Evolutionary conservation across 1,140 invertebrate genomes (phyloP), one percentile per base, ranked within the genome.

Genomic region (Drosophila malerkotliana): DNA sequence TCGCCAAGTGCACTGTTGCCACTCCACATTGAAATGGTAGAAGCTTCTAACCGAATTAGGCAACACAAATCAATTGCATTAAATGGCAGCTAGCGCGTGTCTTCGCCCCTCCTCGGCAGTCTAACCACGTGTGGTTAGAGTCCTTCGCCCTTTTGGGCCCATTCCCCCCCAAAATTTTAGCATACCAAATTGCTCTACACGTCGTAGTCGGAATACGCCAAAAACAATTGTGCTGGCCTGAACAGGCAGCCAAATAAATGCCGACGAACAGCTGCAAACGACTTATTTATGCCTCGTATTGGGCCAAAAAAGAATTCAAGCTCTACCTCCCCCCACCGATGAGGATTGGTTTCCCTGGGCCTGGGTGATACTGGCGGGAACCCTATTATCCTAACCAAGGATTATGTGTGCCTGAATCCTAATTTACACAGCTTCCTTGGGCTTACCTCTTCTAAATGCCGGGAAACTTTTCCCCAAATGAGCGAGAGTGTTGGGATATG

Each of bases 21-120:
- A n/a, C 8, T 15, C 10, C 56, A 21, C 73, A 74, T 48, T 60
- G 59, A 51, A 63, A 77, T 77, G 73, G 76, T 77, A 58, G 24
- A 64, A 75, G 60, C 81, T 61, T 68, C 72, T 62, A 77, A 85
- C 68, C 77, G 72, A 84, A 87, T 82, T 81, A 82, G 78, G 58
- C 53, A 66, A 71, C 83, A 81, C 82, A 87, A 88, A 87, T 87
- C 75, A 87, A 87, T 87, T 87, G 83, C 75, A 88, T 88, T 79
- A 88, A 72, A 63, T 66, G 82, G 72, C 69, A 87, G 77, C 72
- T 73, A 83, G 72, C 72, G 79, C 71, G 79, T 72, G 80, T 59
- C 61, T 66, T 44, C 34, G 59, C 63, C 63, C 63, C 63, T 45
- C 64, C 64, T 34, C 0, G 53, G n/a, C 57, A 45, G 48, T 26